Evolutionary conservation across 2,888 invertebrate genomes (phyloP).

Genomic region (Cancer borealis): DNA sequence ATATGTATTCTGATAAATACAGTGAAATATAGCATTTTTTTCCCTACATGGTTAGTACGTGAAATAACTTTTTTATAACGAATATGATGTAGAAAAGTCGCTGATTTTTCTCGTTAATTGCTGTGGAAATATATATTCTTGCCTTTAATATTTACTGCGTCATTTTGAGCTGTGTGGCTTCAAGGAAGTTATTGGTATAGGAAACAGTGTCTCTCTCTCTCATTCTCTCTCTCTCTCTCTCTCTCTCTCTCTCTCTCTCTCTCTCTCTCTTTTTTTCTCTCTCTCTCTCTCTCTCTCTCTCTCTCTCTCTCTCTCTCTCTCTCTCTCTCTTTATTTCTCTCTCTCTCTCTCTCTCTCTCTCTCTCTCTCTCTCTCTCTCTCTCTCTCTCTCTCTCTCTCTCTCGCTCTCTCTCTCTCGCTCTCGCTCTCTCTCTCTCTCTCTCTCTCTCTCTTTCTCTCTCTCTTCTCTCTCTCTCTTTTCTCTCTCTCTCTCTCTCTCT

Average conservation of each 20-base stretch:
- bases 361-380: too few species aligned
- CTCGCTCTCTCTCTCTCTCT: too few species aligned
- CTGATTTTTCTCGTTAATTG: background rate
- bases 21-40: too few species aligned
- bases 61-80: background rate
- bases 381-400: too few species aligned
- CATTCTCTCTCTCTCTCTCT: too few species aligned
- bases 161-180: background rate
- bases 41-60: too few species aligned
- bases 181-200: background rate
- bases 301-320: background rate
- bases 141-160: background rate
- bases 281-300: background rate
- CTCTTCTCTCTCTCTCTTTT: too few species aligned
- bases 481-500: too few species aligned
- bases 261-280: background rate
- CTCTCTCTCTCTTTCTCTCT: too few species aligned
- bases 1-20: too few species aligned
- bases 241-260: background rate
- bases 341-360: conserved; percentile 1
- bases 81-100: background rate
- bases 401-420: too few species aligned
- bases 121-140: background rate
- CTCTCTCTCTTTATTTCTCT: background rate
- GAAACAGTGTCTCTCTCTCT: too few species aligned